phyloP scores from a whole-genome alignment of 2,888 invertebrate species.

The Drosophila parthenogenetica region DNA sequence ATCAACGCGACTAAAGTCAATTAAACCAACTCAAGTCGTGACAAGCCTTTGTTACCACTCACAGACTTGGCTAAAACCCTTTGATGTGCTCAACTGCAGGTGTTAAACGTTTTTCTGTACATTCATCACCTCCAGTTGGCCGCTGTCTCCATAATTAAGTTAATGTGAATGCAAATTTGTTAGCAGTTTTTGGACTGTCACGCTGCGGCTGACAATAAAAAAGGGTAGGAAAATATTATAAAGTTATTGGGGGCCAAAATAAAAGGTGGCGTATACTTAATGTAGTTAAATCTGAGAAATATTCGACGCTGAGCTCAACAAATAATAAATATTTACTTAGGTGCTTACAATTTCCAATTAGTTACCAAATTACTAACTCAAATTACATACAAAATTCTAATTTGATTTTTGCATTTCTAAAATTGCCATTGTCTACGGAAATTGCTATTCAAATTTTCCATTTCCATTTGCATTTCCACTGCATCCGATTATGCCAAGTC shows the following conservation, averaged over 20 bases:
- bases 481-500: constrained; percentile 28
- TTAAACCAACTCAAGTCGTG: constrained; percentile 3
- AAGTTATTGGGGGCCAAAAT: too few species aligned
- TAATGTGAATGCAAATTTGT: constrained; percentile 30
- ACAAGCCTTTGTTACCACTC: constrained; percentile 23
- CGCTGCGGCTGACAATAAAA: background rate
- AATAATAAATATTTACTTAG: too few species aligned
- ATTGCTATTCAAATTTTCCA: constrained; percentile 46
- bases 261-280: background rate
- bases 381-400: constrained; percentile 39
- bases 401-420: constrained; percentile 33
- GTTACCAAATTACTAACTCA: constrained; percentile 16
- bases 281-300: background rate
- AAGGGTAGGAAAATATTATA: too few species aligned
- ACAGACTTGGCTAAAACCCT: background rate
- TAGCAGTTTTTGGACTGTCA: constrained; percentile 27
- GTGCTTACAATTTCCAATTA: constrained; percentile 11
- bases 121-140: constrained; percentile 25
- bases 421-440: constrained; percentile 51
- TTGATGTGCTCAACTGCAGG: constrained; percentile 49
- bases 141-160: constrained; percentile 35
- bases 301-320: too few species aligned
- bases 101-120: constrained; percentile 34
- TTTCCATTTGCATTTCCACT: constrained; percentile 35
- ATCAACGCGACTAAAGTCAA: constrained; percentile 12